Base-by-base conservation (phyloP, 2,888 invertebrate genomes). In the Polietes domitor region DNA sequence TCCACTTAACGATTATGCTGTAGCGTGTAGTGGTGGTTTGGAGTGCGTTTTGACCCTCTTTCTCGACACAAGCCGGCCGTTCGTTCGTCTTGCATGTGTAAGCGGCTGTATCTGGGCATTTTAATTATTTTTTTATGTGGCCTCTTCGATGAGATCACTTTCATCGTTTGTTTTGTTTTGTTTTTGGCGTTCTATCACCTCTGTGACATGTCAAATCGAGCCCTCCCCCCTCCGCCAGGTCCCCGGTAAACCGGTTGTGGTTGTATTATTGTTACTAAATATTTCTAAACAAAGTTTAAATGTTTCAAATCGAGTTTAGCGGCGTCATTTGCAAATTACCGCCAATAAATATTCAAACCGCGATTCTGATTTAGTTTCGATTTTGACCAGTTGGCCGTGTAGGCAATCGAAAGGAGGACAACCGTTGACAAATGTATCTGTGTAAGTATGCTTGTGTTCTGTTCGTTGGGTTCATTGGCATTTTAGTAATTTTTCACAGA, bases 1-100 rank as follows among this genome's bases (percentile, higher is more conserved):
- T 17, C 41, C 47, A 17, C 71, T 63, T 12, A 26, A 19, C 32
- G 28, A 63, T 63, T 53, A 15, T n/a, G n/a, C n/a, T n/a, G 32
- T 47, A n/a, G 15, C 41, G 47, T n/a, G n/a, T n/a, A 47, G 2
- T 47, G 15, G n/a, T n/a, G n/a, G 3, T 5, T 7, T 77, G 0
- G 61, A 72, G 53, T 78, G 26, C 50, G 17, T 78, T 47, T 78
- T 77, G 71, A 53, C 63, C 71, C 63, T 37, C 63, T 68, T 61
- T n/a, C 10, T 26, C 58, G n/a, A 15, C 2, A 2, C 12, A 47
- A n/a, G 47, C 47, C 7, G 47, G 1, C 47, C 47, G n/a, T 5
- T 3, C 32, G 32, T 32, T 32, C 32, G 32, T 41, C 41, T 41
- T 5, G 41, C 41, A 5, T 12, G 15, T 47, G 12, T 47, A 7